These are phyloP conservation scores for Poliocrania exsul DNA, from an alignment of 2,797 vertebrate genomes.

Conservation along the genomic window DNA sequence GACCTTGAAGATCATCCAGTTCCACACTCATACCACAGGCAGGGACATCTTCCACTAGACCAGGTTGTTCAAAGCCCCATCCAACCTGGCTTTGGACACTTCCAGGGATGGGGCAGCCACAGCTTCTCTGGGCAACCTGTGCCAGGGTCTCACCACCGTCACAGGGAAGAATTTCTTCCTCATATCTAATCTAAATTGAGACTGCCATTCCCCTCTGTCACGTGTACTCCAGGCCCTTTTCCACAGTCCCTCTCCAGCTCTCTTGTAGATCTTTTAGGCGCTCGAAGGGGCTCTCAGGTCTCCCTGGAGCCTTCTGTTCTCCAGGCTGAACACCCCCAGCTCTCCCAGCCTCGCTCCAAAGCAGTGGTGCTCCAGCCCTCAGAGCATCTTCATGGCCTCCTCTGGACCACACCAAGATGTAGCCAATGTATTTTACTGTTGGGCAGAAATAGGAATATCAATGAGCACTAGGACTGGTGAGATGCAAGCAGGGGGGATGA, in stretches of 20 bases:
- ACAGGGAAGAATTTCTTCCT: neutral
- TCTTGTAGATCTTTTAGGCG: neutral
- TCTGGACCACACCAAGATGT: neutral
- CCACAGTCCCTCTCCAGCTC: neutral
- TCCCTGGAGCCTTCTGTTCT: neutral
- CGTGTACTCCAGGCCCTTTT: neutral
- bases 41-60: fast-evolving
- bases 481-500: neutral
- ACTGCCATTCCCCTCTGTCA: neutral
- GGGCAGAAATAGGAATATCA: neutral
- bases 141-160: fast-evolving
- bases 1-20: too few relatives aligned
- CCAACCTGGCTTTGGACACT: neutral
- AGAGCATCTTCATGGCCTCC: neutral
- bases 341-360: neutral
- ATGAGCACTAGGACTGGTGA: fast-evolving
- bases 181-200: neutral
- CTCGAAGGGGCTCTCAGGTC: neutral
- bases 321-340: neutral
- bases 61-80: fast-evolving
- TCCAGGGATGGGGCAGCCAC: neutral
- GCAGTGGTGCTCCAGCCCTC: neutral
- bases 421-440: neutral
- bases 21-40: neutral
- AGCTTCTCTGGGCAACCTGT: neutral